Percentiles rank a stretch among this genome's conserved stretches.
phyloP scores from a whole-genome alignment of 2,113 vertebrate species.

The Heptranchias perlo region DNA sequence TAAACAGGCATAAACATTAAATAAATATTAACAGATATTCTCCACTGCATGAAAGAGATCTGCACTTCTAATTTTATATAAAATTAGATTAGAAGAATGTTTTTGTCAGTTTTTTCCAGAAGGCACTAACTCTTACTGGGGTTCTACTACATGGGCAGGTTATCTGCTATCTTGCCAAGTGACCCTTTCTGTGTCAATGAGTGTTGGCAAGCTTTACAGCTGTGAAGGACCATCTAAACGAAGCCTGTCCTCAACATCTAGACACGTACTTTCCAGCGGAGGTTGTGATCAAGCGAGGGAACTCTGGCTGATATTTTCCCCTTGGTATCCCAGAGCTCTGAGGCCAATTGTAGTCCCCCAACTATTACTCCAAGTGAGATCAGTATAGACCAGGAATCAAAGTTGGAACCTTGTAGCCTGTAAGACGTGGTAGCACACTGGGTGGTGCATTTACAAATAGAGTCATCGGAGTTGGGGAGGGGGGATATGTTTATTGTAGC shows the following conservation, averaged over 20 bases:
- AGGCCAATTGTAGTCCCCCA: not conserved
- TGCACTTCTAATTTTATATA: not conserved
- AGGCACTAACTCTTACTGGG: not conserved
- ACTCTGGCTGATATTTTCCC: not conserved
- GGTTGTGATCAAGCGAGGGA: not conserved
- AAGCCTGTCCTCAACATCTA: not conserved
- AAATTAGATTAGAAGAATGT: not conserved
- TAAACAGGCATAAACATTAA: slow-evolving; percentile 20
- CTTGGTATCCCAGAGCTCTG: not conserved
- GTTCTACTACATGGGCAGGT: not conserved
- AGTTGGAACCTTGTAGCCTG: not conserved
- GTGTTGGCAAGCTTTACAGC: not conserved
- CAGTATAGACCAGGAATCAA: not conserved
- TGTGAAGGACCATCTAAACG: too few relatives aligned
- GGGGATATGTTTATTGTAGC: not conserved
- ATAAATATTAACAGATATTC: slow-evolving; percentile 17
- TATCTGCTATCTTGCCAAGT: not conserved
- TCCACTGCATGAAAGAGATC: not conserved
- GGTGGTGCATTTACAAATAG: not conserved
- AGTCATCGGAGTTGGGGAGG: not conserved
- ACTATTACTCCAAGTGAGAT: not conserved
- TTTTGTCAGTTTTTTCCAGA: not conserved
- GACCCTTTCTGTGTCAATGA: not conserved
- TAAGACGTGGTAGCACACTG: not conserved
- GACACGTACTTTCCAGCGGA: not conserved